Evolutionary conservation across 1,140 invertebrate species (phyloP), one percentile per base, ranked within the genome.

Genomic region (Drosophila sp.): DNA sequence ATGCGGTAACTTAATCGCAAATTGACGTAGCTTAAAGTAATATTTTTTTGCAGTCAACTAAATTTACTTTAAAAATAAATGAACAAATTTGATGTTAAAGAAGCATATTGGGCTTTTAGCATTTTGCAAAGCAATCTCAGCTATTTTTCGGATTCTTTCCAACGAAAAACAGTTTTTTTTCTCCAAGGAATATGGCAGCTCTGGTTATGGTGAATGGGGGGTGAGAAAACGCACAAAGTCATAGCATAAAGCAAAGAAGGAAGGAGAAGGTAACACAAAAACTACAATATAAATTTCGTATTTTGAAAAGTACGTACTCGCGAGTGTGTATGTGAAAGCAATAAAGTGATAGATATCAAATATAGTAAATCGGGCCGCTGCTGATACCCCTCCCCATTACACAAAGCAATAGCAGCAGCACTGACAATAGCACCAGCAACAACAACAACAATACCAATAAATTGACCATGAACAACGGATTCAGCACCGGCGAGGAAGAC

Each of bases 401-500:
- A 45, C 29, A 64, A 41, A 63, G 56, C 46, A 70, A 62, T 3
- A 38, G 34, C 32, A 29, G 9, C n/a, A 62, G 4, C 29, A 62
- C 13, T 8, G 40, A 16, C 34, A 67, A 21, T 9, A 58, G 27
- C 34, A 67, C 21, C 13, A 58, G 27, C 43, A 59, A 14, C 13
- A 16, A 29, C 3, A 43, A 27, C 7, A 25, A 21, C 36, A 27
- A 66, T 5, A 25, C 7, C 27, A 43, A 43, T n/a, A 29, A 63
- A 70, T 56, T 56, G 93, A 65, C 50, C 13, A 94, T 94, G 93
- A 94, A 94, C 92, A 97, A 97, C 94, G 97, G 97, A 84, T 97
- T 97, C 92, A 97, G 96, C 92, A 97, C 96, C 86, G 96, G 96
- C 76, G 97, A 97, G 93, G 96, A 97, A 93, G 96, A 97, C 93